These are phyloP conservation scores for Apodemia mormo DNA, from an alignment of 2,888 invertebrate species.

Conservation along the genomic window DNA sequence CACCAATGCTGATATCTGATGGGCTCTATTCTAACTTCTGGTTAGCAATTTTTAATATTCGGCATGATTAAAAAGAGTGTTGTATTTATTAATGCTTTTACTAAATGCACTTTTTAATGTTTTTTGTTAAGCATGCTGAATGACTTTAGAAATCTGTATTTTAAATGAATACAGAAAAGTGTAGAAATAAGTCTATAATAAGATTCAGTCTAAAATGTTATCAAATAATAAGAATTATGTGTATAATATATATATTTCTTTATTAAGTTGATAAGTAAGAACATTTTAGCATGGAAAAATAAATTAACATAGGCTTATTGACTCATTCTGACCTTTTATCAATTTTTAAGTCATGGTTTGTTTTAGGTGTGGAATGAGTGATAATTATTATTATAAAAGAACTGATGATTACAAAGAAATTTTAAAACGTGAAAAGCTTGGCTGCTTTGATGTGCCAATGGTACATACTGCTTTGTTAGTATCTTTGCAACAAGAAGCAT, in stretches of 20 bases:
- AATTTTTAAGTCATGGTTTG: not conserved
- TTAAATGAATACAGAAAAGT: too few species aligned
- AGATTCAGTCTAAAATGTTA: too few species aligned
- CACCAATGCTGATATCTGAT: slow-evolving; percentile 93
- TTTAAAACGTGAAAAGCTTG: slow-evolving; percentile 84
- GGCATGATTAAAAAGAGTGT: not conserved
- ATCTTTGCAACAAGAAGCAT: slow-evolving; percentile 82
- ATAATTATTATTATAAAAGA: slow-evolving; percentile 90
- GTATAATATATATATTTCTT: too few species aligned
- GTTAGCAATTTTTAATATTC: slow-evolving; percentile 66
- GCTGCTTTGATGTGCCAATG: slow-evolving; percentile 94
- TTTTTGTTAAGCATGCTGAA: too few species aligned
- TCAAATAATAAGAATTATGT: too few species aligned
- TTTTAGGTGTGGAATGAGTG: slow-evolving; percentile 39
- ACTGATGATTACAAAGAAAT: slow-evolving; percentile 93
- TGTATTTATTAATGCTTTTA: not conserved
- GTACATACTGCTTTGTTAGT: slow-evolving; percentile 94
- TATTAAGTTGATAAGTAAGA: too few species aligned
- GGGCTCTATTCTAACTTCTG: slow-evolving; percentile 97
- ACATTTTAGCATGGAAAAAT: too few species aligned
- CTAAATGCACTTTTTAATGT: too few species aligned
- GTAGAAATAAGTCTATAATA: too few species aligned
- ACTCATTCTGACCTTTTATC: not conserved
- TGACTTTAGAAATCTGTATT: too few species aligned
- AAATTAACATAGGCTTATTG: too few species aligned